Evolutionary conservation across 2,113 vertebrate genomes (phyloP).

Genomic region (Neoarius graeffei): DNA sequence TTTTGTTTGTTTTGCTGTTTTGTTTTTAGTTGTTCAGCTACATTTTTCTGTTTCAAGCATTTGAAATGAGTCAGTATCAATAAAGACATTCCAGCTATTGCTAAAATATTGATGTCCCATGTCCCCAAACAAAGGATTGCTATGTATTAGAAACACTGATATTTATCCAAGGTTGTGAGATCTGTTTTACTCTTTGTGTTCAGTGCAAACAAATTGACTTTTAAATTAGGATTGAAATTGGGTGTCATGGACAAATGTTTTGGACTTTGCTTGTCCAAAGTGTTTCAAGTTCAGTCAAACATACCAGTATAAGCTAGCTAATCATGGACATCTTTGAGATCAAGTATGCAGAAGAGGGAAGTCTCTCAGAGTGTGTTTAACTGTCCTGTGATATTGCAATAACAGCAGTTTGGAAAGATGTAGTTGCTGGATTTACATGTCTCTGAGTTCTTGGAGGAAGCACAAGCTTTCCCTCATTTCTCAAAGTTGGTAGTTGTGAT

Average conservation of each 20-base stretch:
- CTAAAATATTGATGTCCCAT: neutral
- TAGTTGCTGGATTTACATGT: neutral
- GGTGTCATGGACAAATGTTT: neutral
- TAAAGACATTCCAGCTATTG: neutral
- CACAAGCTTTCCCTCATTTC: too few species aligned
- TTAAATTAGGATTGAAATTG: neutral
- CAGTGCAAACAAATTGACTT: neutral
- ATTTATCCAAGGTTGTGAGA: neutral
- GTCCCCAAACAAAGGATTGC: neutral
- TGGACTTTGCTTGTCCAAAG: neutral
- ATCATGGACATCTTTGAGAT: neutral
- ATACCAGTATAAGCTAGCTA: neutral
- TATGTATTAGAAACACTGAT: neutral
- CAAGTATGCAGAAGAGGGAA: neutral
- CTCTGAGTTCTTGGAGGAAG: too few species aligned
- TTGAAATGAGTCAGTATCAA: neutral
- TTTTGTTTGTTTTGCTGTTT: neutral
- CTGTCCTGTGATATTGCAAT: neutral
- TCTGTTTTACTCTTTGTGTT: neutral
- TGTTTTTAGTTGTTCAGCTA: neutral
- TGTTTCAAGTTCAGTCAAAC: neutral
- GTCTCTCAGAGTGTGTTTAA: neutral
- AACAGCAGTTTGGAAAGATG: neutral
- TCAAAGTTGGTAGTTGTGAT: too few species aligned
- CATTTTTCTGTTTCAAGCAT: neutral